Percentiles rank a stretch among this genome's conserved stretches.
phyloP scores from a whole-genome alignment of 2,888 invertebrate genomes.

The Caenorhabditis sp. region DNA sequence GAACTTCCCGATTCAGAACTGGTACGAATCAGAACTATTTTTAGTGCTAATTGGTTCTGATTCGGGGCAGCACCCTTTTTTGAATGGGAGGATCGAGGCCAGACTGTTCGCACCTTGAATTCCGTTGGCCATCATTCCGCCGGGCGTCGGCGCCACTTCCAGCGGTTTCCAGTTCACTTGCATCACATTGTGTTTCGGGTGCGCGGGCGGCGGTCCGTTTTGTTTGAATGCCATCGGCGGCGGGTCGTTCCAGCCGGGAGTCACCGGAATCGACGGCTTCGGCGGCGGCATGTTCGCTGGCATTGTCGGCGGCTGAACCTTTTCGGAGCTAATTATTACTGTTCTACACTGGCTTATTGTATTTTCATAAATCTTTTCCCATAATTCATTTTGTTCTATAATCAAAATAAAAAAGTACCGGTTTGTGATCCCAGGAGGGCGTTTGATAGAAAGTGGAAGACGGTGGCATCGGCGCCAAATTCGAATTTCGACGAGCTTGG shows the following conservation, averaged over 20 bases:
- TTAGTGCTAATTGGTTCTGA: neutral
- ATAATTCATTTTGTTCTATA: no score
- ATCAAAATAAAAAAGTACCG: conserved; percentile 22
- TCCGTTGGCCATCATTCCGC: conserved; percentile 6
- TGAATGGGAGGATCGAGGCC: neutral
- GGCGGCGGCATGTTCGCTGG: conserved; percentile 39
- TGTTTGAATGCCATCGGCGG: conserved; percentile 34
- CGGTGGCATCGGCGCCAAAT: conserved; percentile 48
- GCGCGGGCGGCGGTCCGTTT: neutral
- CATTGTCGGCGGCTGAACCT: conserved; percentile 37
- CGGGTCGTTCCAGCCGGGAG: conserved; percentile 55
- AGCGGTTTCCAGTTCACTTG: conserved; percentile 45
- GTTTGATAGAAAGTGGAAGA: conserved; percentile 51
- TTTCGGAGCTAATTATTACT: neutral
- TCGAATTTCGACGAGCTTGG: conserved; percentile 9
- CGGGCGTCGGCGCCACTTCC: conserved; percentile 14
- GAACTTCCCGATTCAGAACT: no score
- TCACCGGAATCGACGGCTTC: conserved; percentile 26
- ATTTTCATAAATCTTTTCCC: no score
- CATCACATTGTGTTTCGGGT: conserved; percentile 36
- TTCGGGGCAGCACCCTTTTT: neutral
- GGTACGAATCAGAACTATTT: neutral
- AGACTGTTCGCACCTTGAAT: no score
- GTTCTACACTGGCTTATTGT: no score
- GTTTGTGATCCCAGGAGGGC: conserved; percentile 53